Evolutionary conservation across 1,140 invertebrate genomes (phyloP).

Genomic region (Calycopis cecrops): DNA sequence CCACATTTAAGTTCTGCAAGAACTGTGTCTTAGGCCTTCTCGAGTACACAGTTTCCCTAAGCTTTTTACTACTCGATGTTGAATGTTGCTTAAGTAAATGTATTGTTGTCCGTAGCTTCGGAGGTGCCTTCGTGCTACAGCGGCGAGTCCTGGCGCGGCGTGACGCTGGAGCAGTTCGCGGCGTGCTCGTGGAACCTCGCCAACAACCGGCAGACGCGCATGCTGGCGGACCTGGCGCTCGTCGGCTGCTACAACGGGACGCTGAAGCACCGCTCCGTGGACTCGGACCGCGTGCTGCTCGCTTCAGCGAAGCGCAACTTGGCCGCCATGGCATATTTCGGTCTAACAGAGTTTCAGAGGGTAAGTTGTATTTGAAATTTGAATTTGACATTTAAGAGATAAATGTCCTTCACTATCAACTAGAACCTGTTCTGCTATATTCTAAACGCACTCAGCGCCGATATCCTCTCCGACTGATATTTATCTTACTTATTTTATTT

Average conservation of each 20-base stretch:
- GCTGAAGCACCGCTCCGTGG: slow-evolving; percentile 85
- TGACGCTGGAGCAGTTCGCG: slow-evolving; percentile 89
- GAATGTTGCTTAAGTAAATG: not conserved
- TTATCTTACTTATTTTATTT: too few species aligned
- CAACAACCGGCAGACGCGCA: slow-evolving; percentile 96
- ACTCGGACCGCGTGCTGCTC: slow-evolving; percentile 94
- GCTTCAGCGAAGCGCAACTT: slow-evolving; percentile 97
- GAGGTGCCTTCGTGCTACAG: slow-evolving; percentile 88
- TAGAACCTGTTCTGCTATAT: too few species aligned
- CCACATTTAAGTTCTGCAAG: too few species aligned
- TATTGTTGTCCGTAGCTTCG: slow-evolving; percentile 64
- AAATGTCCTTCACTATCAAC: too few species aligned
- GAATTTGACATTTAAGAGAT: too few species aligned
- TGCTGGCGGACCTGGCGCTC: slow-evolving; percentile 95
- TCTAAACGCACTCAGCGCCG: too few species aligned
- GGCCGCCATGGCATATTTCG: slow-evolving; percentile 96
- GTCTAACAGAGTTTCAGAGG: slow-evolving; percentile 96
- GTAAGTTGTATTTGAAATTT: slow-evolving; percentile 75
- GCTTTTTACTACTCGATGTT: too few species aligned
- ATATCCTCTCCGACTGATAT: too few species aligned
- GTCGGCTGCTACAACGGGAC: slow-evolving; percentile 96
- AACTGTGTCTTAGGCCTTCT: too few species aligned
- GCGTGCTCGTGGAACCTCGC: slow-evolving; percentile 94
- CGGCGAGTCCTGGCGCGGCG: slow-evolving; percentile 79
- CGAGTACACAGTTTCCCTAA: too few species aligned